Base-by-base conservation (phyloP, 2,888 invertebrate genomes). In the Dasypolia templi region DNA sequence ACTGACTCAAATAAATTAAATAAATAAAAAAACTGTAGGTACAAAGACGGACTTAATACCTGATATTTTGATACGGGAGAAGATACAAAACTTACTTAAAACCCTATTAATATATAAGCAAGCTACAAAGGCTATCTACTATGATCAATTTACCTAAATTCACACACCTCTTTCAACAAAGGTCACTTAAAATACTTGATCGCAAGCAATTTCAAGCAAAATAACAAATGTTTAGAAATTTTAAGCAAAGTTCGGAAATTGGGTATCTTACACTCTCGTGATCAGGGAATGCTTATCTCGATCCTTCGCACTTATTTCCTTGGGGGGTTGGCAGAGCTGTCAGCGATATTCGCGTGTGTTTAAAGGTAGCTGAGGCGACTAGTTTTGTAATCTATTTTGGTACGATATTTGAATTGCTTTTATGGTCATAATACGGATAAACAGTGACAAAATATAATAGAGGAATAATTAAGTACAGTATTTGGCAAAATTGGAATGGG, bases 151-250 rank as follows among this genome's bases (percentile, higher is more conserved):
- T 61, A 7, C n/a, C 12, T 42, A 39, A 65, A 66, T 49, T 49
- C 42, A 22, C 26, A 53, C n/a, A 64, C 32, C 32, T 12, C 29
- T 11, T 29, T 17, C 19, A n/a, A 49, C 12, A 70, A 56, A 63
- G 55, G 49, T 74, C 58, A 44, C 32, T 77, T 81, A 75, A 85
- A 83, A 81, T 83, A 84, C 81, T 81, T 75, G 73, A 77, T 83
- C 59, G 65, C 72, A 67, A 83, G 46, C 66, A 62, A 75, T 73
- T 82, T 62, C 35, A 58, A 71, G 19, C 58, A 7, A 66, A 74
- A 82, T 77, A 74, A 83, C 81, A 79, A 75, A 81, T 76, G 42
- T 19, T 11, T 55, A 55, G 75, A 51, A 71, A 55, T 32, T 74
- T 12, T 56, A 69, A 81, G n/a, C n/a, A 81, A 81, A 72, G 46